phyloP scores from a whole-genome alignment of 2,797 vertebrate species.

The Strix occidentalis region DNA sequence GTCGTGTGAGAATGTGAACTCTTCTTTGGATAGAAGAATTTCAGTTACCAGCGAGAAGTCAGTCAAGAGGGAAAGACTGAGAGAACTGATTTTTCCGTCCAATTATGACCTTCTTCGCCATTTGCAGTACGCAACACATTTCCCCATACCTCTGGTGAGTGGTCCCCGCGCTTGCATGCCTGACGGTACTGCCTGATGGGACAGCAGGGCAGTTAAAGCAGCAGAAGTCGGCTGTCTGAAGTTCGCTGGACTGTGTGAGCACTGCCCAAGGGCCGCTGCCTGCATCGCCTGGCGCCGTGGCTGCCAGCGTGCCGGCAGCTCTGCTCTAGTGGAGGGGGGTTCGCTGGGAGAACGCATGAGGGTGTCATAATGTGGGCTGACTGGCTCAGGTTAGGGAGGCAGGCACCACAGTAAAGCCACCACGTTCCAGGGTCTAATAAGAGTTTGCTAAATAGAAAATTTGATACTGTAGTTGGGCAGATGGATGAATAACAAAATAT shows the following conservation, averaged over 20 bases:
- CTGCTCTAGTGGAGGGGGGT: no score
- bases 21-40: conserved; percentile 69
- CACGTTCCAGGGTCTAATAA: background rate
- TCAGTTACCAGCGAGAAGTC: conserved; percentile 70
- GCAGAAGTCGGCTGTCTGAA: no score
- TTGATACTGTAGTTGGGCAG: background rate
- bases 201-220: no score
- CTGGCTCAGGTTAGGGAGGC: background rate
- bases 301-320: no score
- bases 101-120: conserved; percentile 76
- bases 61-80: conserved; percentile 68
- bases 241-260: no score
- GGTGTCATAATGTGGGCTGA: fast-evolving
- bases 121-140: conserved; percentile 76
- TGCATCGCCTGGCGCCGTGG: no score
- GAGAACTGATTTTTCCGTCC: conserved; percentile 75
- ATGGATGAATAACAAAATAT: background rate
- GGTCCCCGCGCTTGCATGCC: background rate
- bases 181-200: no score
- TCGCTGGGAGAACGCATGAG: fast-evolving
- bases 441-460: background rate
- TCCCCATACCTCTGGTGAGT: conserved; percentile 79
- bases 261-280: no score
- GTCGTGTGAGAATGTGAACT: conserved; percentile 65
- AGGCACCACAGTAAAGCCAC: background rate